Percentiles rank a stretch among this genome's conserved stretches.
These are phyloP conservation scores for Diplosoma virens DNA, from an alignment of 23 tunicate genomes.

Conservation along the genomic window DNA sequence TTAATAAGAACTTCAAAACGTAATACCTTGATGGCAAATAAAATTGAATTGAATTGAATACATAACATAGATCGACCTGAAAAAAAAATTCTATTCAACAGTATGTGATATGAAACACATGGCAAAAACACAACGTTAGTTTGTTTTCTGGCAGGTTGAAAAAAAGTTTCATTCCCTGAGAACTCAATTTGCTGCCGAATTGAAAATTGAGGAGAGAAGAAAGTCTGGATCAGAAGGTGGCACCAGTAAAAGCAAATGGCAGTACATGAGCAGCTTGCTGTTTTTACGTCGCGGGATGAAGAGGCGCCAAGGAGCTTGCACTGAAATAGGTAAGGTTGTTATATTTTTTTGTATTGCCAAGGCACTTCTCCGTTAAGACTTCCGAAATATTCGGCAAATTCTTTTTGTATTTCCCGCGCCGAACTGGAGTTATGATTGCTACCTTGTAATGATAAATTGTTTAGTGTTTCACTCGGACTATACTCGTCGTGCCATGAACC, in stretches of 20 bases:
- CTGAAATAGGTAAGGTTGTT: neutral
- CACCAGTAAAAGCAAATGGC: neutral
- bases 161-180: no score
- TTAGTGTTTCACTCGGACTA: neutral
- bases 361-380: neutral
- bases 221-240: slow-evolving; percentile 18
- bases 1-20: no score
- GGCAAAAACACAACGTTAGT: no score
- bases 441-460: neutral
- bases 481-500: neutral
- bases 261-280: neutral
- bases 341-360: neutral
- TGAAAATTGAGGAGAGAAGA: neutral
- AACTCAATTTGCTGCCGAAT: neutral
- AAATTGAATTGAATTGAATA: no score
- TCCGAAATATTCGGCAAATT: slow-evolving; percentile 8
- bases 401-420: neutral
- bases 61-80: no score
- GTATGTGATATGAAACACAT: no score
- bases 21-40: no score
- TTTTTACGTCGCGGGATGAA: neutral
- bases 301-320: neutral
- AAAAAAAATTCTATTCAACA: no score
- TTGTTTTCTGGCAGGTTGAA: no score
- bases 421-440: neutral